A percentile compares a stretch with the other conserved stretches of the same genome.
Conservation (phyloP, 2,888 invertebrate genomes). For the Rotaria socialis region DNA sequence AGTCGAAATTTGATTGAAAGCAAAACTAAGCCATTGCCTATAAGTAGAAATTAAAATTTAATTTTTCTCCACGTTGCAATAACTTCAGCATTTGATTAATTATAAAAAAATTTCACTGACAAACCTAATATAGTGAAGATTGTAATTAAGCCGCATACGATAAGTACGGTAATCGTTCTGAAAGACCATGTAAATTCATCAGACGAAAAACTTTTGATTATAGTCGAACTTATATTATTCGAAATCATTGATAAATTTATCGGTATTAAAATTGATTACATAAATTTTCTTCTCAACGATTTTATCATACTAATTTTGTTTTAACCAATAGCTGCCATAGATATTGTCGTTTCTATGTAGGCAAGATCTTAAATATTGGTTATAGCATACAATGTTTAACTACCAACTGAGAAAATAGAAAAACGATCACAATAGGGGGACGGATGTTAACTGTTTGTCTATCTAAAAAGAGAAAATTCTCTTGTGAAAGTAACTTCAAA, state of each 20-base stretch:
- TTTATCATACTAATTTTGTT: too few species aligned
- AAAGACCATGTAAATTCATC: background rate
- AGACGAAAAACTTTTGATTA: background rate
- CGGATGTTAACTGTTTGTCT: background rate
- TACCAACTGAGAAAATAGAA: background rate
- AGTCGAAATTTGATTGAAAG: constrained; percentile 39
- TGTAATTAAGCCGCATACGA: background rate
- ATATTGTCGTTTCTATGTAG: background rate
- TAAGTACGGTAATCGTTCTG: background rate
- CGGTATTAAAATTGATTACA: too few species aligned
- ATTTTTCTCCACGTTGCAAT: too few species aligned
- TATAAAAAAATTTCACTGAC: background rate
- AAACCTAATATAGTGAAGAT: background rate
- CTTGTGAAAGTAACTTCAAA: too few species aligned
- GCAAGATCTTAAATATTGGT: too few species aligned
- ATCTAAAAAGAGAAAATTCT: background rate
- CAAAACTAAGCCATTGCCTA: constrained; percentile 43
- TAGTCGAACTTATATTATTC: background rate
- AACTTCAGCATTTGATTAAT: background rate
- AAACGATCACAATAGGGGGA: background rate
- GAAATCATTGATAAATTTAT: background rate
- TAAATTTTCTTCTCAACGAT: background rate
- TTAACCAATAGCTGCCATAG: background rate
- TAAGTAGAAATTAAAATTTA: background rate
- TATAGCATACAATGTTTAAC: background rate